Evolutionary conservation across 2,797 vertebrate species (phyloP).

Genomic region (Centropyge bicolor): DNA sequence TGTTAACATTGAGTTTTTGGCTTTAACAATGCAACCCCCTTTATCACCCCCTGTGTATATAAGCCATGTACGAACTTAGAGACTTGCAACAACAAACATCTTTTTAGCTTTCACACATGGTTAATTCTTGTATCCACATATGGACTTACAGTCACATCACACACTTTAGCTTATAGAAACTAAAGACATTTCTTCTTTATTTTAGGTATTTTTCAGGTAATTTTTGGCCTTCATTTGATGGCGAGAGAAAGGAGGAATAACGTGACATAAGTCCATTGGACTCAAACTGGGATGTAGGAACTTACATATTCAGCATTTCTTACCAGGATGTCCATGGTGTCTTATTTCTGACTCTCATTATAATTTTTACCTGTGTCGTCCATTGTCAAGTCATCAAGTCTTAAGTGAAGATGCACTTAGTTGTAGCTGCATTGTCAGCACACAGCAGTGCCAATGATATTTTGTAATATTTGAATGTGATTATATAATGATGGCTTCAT

Average conservation of each 20-base stretch:
- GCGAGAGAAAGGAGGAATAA: not conserved
- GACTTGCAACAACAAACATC: conserved; percentile 39
- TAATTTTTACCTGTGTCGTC: not conserved
- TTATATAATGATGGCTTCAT: conserved; percentile 8
- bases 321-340: conserved; percentile 3
- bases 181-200: not conserved
- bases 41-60: conserved; percentile 32
- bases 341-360: conserved; percentile 6
- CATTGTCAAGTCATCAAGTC: not conserved
- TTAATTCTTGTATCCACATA: not conserved
- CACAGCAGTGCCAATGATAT: conserved; percentile 16
- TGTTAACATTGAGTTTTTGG: conserved; percentile 34
- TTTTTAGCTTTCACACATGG: conserved; percentile 8
- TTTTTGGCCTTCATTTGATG: not conserved
- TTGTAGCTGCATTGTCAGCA: conserved; percentile 2
- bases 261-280: not conserved
- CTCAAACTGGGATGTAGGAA: not conserved
- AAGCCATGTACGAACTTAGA: not conserved
- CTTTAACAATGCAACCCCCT: conserved; percentile 25
- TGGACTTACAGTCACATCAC: not conserved
- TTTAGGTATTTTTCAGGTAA: not conserved
- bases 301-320: not conserved
- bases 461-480: conserved; percentile 1
- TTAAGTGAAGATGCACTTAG: not conserved
- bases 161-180: not conserved